A percentile compares a stretch with the other conserved stretches of the same genome.
phyloP scores from a whole-genome alignment of 53 echinoderm and acorn worm genomes.

The Crossaster papposus region DNA sequence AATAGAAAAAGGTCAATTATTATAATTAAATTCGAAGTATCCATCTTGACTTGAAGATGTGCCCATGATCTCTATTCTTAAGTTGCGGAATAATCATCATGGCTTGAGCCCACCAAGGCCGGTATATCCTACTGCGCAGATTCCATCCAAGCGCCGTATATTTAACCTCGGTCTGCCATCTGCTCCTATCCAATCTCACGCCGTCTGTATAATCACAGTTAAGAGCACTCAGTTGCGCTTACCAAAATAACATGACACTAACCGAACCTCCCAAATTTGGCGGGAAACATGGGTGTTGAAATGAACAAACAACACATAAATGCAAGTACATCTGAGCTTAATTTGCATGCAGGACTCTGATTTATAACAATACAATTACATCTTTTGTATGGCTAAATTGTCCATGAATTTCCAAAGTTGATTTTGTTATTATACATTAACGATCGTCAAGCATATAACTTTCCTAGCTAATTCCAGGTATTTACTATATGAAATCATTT shows the following conservation, averaged over 20 bases:
- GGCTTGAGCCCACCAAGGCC: neutral
- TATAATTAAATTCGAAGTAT: neutral
- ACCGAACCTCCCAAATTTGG: neutral
- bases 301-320: neutral
- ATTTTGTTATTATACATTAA: too few species aligned
- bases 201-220: conserved; percentile 3
- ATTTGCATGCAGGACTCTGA: too few species aligned
- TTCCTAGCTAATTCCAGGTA: too few species aligned
- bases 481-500: too few species aligned
- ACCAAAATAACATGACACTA: conserved; percentile 14
- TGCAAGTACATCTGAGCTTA: too few species aligned
- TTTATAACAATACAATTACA: too few species aligned
- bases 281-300: neutral
- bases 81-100: neutral
- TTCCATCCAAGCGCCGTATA: conserved; percentile 25
- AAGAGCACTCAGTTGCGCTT: neutral
- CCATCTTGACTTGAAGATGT: neutral
- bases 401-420: too few species aligned
- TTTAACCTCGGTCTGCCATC: conserved; percentile 12
- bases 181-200: conserved; percentile 1
- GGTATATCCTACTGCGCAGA: neutral
- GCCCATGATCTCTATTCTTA: neutral
- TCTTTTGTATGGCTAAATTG: too few species aligned
- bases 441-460: too few species aligned
- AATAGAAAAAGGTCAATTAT: neutral